These are phyloP conservation scores for Salvelinus alpinus DNA, from an alignment of 2,113 vertebrate genomes.

Conservation along the genomic window DNA sequence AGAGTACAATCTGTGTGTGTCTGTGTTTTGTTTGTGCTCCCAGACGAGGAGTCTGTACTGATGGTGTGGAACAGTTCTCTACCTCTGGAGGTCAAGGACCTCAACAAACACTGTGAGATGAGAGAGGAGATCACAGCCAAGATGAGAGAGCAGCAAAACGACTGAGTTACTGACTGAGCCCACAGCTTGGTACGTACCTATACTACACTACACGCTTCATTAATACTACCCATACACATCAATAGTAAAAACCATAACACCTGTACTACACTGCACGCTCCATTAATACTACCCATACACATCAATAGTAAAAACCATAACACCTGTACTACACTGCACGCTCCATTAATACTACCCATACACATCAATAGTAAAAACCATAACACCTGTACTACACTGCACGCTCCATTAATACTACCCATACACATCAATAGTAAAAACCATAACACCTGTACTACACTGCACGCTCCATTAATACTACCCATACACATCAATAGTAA, in stretches of 20 bases:
- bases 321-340: not conserved
- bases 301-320: too few species aligned
- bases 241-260: too few species aligned
- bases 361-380: too few species aligned
- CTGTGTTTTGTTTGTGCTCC: not conserved
- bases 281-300: too few species aligned
- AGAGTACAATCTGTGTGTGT: slow-evolving; percentile 1
- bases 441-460: not conserved
- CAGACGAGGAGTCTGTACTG: slow-evolving; percentile 84
- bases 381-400: not conserved
- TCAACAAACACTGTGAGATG: slow-evolving; percentile 84
- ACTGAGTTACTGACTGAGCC: slow-evolving; percentile 61
- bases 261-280: too few species aligned
- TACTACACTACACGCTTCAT: not conserved
- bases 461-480: not conserved
- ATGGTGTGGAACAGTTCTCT: slow-evolving; percentile 86
- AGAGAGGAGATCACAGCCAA: slow-evolving; percentile 82
- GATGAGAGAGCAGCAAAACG: slow-evolving; percentile 78
- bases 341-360: too few species aligned
- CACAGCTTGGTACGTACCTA: slow-evolving; percentile 1
- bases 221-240: too few species aligned
- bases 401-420: not conserved
- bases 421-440: too few species aligned
- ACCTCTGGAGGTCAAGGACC: slow-evolving; percentile 86
- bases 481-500: too few species aligned